phyloP scores from a whole-genome alignment of 53 echinoderm and acorn worm species.

The Stichopus horrens region DNA sequence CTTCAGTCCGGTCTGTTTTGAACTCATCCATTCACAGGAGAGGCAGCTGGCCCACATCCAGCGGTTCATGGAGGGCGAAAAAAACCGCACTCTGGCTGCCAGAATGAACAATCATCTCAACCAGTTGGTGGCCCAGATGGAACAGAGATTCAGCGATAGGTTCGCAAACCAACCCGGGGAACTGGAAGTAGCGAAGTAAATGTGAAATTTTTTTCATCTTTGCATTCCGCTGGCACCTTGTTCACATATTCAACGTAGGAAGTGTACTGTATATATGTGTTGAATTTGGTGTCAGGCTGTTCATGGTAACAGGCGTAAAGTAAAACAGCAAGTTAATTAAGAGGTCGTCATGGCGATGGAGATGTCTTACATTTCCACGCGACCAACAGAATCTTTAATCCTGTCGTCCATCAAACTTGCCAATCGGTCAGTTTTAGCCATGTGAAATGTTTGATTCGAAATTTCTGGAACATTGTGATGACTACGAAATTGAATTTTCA shows the following conservation, averaged over 20 bases:
- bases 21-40: slow-evolving; percentile 51
- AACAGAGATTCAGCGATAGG: slow-evolving; percentile 54
- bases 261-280: too few relatives aligned
- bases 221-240: background rate
- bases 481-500: too few relatives aligned
- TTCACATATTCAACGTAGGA: background rate
- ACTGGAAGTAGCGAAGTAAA: slow-evolving; percentile 71
- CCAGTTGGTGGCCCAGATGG: slow-evolving; percentile 55
- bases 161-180: slow-evolving; percentile 54
- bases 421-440: too few relatives aligned
- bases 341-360: too few relatives aligned
- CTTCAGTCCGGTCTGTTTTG: background rate
- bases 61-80: slow-evolving; percentile 75
- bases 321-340: too few relatives aligned
- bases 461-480: too few relatives aligned
- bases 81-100: slow-evolving; percentile 60
- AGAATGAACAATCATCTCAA: slow-evolving; percentile 72
- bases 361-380: too few relatives aligned
- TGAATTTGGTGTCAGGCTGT: too few relatives aligned
- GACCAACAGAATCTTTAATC: too few relatives aligned
- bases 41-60: slow-evolving; percentile 74
- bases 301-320: too few relatives aligned
- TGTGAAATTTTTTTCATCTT: background rate
- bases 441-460: too few relatives aligned
- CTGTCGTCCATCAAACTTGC: too few relatives aligned